Conservation (phyloP, 2,113 vertebrate genomes). For the Gasterosteus nipponicus region DNA sequence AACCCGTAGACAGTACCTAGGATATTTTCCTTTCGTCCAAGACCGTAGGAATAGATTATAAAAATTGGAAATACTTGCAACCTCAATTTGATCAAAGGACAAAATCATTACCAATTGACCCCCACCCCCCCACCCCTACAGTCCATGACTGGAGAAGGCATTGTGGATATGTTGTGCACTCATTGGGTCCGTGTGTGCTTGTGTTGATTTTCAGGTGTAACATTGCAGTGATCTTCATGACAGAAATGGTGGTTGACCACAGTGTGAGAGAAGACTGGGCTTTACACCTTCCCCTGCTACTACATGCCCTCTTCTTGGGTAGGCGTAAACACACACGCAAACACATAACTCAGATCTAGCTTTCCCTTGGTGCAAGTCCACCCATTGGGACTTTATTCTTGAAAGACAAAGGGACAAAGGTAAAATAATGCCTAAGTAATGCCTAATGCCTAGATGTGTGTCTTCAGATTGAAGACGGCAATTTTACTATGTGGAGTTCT, state of each 20-base stretch:
- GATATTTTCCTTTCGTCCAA: not conserved
- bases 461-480: not conserved
- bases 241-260: slow-evolving; percentile 99
- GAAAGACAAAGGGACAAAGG: not conserved
- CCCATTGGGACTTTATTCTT: not conserved
- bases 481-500: not conserved
- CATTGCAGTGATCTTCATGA: slow-evolving; percentile 98
- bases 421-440: not conserved
- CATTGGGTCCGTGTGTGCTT: slow-evolving; percentile 9
- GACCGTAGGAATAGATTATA: not conserved
- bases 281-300: slow-evolving; percentile 91
- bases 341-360: not conserved
- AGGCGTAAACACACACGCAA: slow-evolving; percentile 51
- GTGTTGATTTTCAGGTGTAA: slow-evolving; percentile 86
- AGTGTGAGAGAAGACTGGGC: slow-evolving; percentile 98
- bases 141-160: not conserved
- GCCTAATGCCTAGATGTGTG: not conserved
- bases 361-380: not conserved
- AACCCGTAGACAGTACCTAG: not conserved
- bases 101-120: not conserved
- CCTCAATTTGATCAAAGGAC: not conserved
- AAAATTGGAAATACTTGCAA: not conserved
- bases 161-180: slow-evolving; percentile 7
- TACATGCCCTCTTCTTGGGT: slow-evolving; percentile 97
- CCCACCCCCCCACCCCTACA: not conserved